Conservation (phyloP, 2,888 invertebrate genomes). For the Auanema freiburgensis region DNA sequence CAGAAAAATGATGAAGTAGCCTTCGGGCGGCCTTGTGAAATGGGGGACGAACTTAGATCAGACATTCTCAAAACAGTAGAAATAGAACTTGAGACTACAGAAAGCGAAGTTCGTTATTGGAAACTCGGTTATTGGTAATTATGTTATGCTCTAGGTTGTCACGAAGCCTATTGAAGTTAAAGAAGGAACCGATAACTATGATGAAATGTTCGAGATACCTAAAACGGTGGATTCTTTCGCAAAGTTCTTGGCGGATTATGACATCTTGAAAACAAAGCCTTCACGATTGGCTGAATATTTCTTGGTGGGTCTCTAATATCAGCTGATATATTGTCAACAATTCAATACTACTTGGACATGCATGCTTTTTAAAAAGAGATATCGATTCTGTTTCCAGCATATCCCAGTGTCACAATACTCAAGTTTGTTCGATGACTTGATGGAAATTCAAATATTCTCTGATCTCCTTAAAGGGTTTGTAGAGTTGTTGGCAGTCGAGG, state of each 20-base stretch:
- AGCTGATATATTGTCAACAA: neutral
- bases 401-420: neutral
- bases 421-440: conserved; percentile 34
- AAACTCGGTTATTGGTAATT: too few relatives aligned
- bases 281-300: conserved; percentile 20
- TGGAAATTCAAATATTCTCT: conserved; percentile 23
- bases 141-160: too few relatives aligned
- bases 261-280: conserved; percentile 2
- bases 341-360: neutral
- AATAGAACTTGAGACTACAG: too few relatives aligned
- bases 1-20: conserved; percentile 7
- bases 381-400: conserved; percentile 7
- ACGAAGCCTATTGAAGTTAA: conserved; percentile 17
- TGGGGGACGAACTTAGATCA: conserved; percentile 16
- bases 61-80: neutral
- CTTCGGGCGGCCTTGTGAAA: conserved; percentile 5
- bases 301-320: conserved; percentile 18
- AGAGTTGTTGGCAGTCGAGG: neutral
- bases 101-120: neutral
- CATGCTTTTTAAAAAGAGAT: neutral
- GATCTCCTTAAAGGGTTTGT: conserved; percentile 20
- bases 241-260: conserved; percentile 17
- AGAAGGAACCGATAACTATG: conserved; percentile 5
- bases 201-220: neutral
- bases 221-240: conserved; percentile 2